Percentiles rank a stretch among this genome's conserved stretches.
Evolutionary conservation across 2,113 vertebrate species (phyloP).

Genomic region (Leptobrachium ailaonicum): DNA sequence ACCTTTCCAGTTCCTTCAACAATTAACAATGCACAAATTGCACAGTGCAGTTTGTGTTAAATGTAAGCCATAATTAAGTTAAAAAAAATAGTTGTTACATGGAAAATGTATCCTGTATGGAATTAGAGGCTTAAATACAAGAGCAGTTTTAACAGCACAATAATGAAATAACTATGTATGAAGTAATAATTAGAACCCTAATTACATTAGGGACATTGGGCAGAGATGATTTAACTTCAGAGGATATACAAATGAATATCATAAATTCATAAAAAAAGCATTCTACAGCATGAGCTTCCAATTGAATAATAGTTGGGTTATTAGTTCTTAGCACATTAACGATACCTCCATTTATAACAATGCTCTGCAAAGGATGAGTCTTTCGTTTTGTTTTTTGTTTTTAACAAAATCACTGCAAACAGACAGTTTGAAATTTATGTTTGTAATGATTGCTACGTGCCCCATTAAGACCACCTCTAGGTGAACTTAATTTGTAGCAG

Average conservation of each 20-base stretch:
- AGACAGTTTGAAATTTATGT: constrained; percentile 79
- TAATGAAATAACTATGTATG: neutral
- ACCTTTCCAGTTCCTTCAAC: neutral
- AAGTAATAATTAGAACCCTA: constrained; percentile 22
- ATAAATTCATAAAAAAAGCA: constrained; percentile 56
- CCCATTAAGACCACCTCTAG: constrained; percentile 83
- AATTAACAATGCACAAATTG: no score
- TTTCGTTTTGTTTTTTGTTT: constrained; percentile 68
- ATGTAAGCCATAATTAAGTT: no score
- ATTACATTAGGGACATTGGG: constrained; percentile 8
- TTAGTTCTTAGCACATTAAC: constrained; percentile 77
- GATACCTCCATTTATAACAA: constrained; percentile 75
- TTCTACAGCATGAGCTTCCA: constrained; percentile 64
- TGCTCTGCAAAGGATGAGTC: constrained; percentile 65
- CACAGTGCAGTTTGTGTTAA: no score
- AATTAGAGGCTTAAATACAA: neutral
- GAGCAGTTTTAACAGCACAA: neutral
- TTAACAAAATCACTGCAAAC: constrained; percentile 75
- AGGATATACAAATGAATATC: constrained; percentile 59
- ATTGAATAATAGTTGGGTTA: constrained; percentile 73
- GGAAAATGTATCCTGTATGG: neutral
- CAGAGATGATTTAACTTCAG: constrained; percentile 52
- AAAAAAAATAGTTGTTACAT: neutral
- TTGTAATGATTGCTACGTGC: constrained; percentile 79
- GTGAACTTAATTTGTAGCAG: constrained; percentile 84